phyloP scores from a whole-genome alignment of 2,113 vertebrate genomes.

The Emberiza fucata region DNA sequence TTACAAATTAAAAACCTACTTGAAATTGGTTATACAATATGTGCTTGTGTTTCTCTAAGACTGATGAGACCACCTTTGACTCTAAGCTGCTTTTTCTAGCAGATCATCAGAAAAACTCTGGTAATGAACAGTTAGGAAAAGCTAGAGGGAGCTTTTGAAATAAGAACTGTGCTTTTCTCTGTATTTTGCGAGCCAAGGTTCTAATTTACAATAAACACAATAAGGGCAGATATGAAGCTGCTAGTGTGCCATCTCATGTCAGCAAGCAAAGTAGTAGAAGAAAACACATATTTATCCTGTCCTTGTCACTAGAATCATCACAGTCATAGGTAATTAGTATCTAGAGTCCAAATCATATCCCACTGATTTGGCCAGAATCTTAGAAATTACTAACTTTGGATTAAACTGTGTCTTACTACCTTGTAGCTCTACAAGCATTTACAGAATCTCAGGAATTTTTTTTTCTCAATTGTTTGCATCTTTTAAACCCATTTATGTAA shows the following conservation, averaged over 20 bases:
- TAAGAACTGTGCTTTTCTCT: slow-evolving; percentile 31
- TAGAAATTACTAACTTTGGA: background rate
- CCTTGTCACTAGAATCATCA: slow-evolving; percentile 5
- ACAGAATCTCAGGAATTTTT: background rate
- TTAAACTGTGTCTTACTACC: background rate
- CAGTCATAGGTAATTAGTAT: background rate
- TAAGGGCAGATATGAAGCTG: background rate
- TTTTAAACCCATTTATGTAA: background rate
- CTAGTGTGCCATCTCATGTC: slow-evolving; percentile 5
- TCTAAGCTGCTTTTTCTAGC: slow-evolving; percentile 47
- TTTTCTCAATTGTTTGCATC: background rate
- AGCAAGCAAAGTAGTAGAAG: background rate
- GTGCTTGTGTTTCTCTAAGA: slow-evolving; percentile 44
- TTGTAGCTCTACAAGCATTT: background rate
- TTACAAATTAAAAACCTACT: slow-evolving; percentile 69
- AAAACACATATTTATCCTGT: background rate
- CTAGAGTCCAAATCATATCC: background rate
- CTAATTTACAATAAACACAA: slow-evolving; percentile 19
- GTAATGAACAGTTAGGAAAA: slow-evolving; percentile 46
- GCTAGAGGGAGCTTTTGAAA: slow-evolving; percentile 65
- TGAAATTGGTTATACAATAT: slow-evolving; percentile 61
- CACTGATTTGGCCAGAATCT: background rate
- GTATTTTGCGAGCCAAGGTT: slow-evolving; percentile 4
- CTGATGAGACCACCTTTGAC: slow-evolving; percentile 70
- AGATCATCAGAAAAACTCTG: slow-evolving; percentile 36